Conservation (phyloP, 1,140 invertebrate species). For the Dreissena polymorpha region DNA sequence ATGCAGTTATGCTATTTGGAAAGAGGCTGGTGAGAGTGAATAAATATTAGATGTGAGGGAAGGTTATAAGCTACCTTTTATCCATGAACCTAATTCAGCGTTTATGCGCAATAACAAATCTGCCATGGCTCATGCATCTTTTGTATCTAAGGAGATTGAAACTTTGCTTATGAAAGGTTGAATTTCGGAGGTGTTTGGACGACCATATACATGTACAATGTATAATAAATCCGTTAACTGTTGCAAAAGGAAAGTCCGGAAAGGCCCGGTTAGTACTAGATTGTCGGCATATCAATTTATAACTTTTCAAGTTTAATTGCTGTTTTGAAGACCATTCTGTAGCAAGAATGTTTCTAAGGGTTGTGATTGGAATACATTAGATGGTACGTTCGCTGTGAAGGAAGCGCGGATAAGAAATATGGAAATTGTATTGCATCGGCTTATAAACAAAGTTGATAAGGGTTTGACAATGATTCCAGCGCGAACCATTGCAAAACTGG, state of each 20-base stretch:
- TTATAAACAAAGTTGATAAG: background rate
- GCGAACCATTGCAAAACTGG: too few relatives aligned
- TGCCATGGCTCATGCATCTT: background rate
- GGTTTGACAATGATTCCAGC: background rate
- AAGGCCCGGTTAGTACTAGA: conserved; percentile 17
- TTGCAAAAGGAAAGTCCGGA: background rate
- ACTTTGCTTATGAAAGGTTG: background rate
- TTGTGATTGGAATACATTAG: background rate
- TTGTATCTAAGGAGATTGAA: conserved; percentile 1
- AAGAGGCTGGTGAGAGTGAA: conserved; percentile 1
- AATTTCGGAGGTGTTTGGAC: background rate
- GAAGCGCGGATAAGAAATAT: background rate
- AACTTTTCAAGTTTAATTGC: conserved; percentile 30
- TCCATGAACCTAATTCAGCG: background rate
- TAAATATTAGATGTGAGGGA: background rate
- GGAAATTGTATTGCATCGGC: background rate
- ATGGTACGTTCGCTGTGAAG: background rate
- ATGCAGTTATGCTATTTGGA: conserved; percentile 1
- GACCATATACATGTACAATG: too few relatives aligned
- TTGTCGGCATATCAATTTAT: conserved; percentile 22
- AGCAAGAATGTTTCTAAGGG: background rate
- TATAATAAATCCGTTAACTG: conserved; percentile 33
- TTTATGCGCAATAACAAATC: conserved; percentile 15
- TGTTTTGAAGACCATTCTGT: conserved; percentile 32
- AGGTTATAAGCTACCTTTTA: conserved; percentile 25